Conservation (phyloP, 2,888 invertebrate species). For the Oscheius sp. region DNA sequence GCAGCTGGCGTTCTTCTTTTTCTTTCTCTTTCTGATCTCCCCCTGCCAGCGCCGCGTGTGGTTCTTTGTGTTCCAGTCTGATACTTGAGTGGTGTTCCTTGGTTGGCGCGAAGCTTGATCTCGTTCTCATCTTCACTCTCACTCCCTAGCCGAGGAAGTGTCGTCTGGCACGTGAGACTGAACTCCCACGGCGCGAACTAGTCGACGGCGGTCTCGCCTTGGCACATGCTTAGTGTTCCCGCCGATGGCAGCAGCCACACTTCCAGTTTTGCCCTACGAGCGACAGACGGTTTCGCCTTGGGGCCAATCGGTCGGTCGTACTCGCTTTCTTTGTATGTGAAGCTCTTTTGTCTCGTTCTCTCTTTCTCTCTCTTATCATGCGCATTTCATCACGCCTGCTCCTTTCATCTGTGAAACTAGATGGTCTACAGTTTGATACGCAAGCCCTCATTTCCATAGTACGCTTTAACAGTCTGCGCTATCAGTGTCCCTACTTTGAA, state of each 20-base stretch:
- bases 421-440: conserved; percentile 2
- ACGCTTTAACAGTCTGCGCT: background rate
- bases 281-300: conserved; percentile 36
- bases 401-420: background rate
- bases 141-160: conserved; percentile 9
- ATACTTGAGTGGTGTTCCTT: conserved; percentile 18
- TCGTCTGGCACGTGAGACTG: conserved; percentile 28
- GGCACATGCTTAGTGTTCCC: conserved; percentile 39
- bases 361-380: conserved; percentile 31
- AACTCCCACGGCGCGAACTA: conserved; percentile 36
- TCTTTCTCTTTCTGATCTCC: background rate
- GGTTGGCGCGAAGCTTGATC: conserved; percentile 29
- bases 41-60: background rate
- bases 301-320: conserved; percentile 21
- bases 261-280: conserved; percentile 34
- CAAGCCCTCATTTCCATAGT: conserved; percentile 16
- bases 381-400: conserved; percentile 19
- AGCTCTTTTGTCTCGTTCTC: conserved; percentile 30
- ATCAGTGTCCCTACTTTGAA: background rate
- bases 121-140: conserved; percentile 16
- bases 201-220: conserved; percentile 36
- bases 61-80: conserved; percentile 31
- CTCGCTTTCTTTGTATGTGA: conserved; percentile 26
- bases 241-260: conserved; percentile 27
- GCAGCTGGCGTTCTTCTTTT: too few relatives aligned